A percentile compares a stretch with the other conserved stretches of the same genome.
phyloP scores from a whole-genome alignment of 2,113 vertebrate species.

The Serinus canaria region DNA sequence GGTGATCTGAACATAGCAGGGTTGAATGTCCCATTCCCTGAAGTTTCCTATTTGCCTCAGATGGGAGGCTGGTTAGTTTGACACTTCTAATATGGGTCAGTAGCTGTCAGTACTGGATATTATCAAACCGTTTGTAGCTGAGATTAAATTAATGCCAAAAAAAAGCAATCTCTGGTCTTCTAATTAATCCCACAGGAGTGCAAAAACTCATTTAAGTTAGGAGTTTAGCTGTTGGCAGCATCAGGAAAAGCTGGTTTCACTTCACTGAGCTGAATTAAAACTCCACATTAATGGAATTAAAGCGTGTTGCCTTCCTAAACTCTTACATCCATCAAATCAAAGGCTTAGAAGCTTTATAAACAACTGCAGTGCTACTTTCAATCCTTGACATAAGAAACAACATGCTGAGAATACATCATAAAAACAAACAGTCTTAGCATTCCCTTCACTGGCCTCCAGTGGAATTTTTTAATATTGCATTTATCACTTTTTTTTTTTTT shows the following conservation, averaged over 20 bases:
- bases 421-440: neutral
- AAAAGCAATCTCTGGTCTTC: neutral
- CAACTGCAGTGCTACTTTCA: neutral
- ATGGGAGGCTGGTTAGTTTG: neutral
- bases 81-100: neutral
- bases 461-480: neutral
- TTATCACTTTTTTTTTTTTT: neutral
- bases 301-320: neutral
- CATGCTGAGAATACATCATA: neutral
- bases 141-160: slow-evolving; percentile 18
- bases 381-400: neutral
- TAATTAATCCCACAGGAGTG: slow-evolving; percentile 60
- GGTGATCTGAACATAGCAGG: neutral
- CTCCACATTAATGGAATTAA: slow-evolving; percentile 43
- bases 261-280: slow-evolving; percentile 53
- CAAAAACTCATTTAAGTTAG: slow-evolving; percentile 53
- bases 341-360: slow-evolving; percentile 18
- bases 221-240: slow-evolving; percentile 16
- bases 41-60: neutral
- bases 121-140: slow-evolving; percentile 20
- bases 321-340: slow-evolving; percentile 32
- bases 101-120: neutral
- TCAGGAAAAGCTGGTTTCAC: slow-evolving; percentile 40
- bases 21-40: neutral
- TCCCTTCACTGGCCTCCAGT: neutral